Evolutionary conservation across 2,797 vertebrate genomes (phyloP), one percentile per base, ranked within the genome.

Genomic region (Calcarius lapponicus): DNA sequence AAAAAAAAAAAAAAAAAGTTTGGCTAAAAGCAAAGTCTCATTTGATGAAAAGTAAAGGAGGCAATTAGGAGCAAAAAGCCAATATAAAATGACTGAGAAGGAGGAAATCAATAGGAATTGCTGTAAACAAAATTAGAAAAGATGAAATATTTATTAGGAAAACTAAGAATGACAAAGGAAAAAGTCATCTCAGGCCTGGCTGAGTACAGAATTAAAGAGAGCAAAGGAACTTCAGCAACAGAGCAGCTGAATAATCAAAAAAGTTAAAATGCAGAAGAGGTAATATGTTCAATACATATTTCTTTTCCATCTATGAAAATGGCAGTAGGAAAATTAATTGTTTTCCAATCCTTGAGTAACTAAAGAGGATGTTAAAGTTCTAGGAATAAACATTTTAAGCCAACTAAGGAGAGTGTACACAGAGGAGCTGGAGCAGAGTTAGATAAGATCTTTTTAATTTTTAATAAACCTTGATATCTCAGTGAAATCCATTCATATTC

Each of bases 141-240:
- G 34, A 90, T 88, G 5, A 93, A 95, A 93, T 91, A 95, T 94
- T 93, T 92, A 96, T 89, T 71, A 91, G 73, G 20, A 92, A 96
- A 91, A 51, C 53, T 80, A 29, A 83, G 62, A 69, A 82, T 40
- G n/a, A 80, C 6, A 38, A 64, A 80, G 18, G n/a, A 85, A 91
- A 70, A 73, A 93, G 45, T 47, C 51, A 66, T 57, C 0, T 1
- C 1, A 2, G 80, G 53, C 18, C 61, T 80, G 61, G 45, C n/a
- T 87, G 51, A 92, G 50, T 48, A 82, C 56, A 67, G 60, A 82
- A 31, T 60, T 40, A 25, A 69, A 53, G 10, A 65, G 29, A 73
- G 21, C 25, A 56, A 57, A 53, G 66, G 43, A 82, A 69, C 42
- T 42, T 60, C 61, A 53, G 57, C 26, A 72, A 47, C 70, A 36